Evolutionary conservation across 2,113 vertebrate genomes (phyloP).

Genomic region (Casuarius casuarius): DNA sequence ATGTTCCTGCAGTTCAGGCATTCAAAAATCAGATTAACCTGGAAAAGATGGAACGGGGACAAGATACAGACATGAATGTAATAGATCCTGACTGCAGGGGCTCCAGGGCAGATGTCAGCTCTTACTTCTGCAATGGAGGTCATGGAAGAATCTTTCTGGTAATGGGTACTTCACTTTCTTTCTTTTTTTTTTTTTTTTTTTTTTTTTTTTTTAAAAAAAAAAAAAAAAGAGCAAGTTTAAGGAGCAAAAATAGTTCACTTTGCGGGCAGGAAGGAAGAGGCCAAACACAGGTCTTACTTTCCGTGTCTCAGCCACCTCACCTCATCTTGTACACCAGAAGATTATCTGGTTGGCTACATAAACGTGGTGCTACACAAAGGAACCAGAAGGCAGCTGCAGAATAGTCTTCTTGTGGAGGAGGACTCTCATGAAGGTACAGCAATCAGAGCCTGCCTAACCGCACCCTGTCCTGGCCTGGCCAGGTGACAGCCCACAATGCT

Average conservation of each 20-base stretch:
- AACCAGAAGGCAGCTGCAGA: not conserved
- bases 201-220: too few relatives aligned
- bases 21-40: conserved; percentile 44
- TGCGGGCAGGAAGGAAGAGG: not conserved
- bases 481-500: not conserved
- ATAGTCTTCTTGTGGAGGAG: not conserved
- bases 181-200: not conserved
- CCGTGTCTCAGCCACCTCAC: not conserved
- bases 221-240: fast-evolving
- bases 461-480: not conserved
- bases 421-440: not conserved
- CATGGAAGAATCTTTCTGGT: not conserved
- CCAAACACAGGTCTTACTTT: not conserved
- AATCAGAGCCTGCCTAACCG: not conserved
- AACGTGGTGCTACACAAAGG: not conserved
- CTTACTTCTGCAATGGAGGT: not conserved
- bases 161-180: not conserved
- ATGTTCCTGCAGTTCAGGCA: conserved; percentile 31
- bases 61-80: conserved; percentile 28
- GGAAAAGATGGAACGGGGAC: conserved; percentile 45
- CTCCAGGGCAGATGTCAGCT: conserved; percentile 18
- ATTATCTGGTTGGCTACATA: not conserved
- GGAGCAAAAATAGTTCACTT: not conserved
- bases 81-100: conserved; percentile 13
- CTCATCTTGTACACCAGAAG: not conserved